Conservation (phyloP, 2,888 invertebrate species). For the Pseudococcus jackbeardsleyi region DNA sequence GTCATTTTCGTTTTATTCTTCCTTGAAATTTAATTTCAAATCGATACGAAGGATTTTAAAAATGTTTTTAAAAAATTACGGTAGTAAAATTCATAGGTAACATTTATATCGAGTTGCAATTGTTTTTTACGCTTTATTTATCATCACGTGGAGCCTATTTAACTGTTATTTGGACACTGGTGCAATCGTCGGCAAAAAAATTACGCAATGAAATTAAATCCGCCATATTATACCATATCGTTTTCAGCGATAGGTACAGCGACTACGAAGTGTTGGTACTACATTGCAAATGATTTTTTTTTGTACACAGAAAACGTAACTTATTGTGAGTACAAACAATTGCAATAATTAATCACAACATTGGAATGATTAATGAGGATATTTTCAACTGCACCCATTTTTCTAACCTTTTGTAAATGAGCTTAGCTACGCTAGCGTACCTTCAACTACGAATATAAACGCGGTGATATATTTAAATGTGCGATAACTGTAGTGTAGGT, state of each 20-base stretch:
- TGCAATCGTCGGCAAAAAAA: neutral
- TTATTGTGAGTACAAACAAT: neutral
- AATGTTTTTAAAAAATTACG: no score
- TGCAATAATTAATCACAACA: slow-evolving; percentile 46
- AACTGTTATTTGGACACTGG: neutral
- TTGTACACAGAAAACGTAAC: neutral
- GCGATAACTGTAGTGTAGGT: neutral
- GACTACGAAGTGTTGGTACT: neutral
- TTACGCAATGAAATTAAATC: slow-evolving; percentile 41
- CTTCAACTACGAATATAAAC: neutral
- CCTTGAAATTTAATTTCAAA: no score
- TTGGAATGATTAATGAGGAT: slow-evolving; percentile 37
- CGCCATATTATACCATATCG: slow-evolving; percentile 9
- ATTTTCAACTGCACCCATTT: slow-evolving; percentile 44
- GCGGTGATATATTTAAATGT: neutral
- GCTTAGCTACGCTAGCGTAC: neutral
- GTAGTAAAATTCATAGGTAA: neutral
- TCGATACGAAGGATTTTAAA: no score
- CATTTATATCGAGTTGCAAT: neutral
- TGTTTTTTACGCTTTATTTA: neutral
- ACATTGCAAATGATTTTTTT: slow-evolving; percentile 18
- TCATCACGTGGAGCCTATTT: neutral
- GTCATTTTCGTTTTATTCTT: no score
- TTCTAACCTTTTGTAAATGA: slow-evolving; percentile 24
- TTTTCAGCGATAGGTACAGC: no score